Conservation (phyloP, 1,140 invertebrate genomes). For the Mactra quadrangularis region DNA sequence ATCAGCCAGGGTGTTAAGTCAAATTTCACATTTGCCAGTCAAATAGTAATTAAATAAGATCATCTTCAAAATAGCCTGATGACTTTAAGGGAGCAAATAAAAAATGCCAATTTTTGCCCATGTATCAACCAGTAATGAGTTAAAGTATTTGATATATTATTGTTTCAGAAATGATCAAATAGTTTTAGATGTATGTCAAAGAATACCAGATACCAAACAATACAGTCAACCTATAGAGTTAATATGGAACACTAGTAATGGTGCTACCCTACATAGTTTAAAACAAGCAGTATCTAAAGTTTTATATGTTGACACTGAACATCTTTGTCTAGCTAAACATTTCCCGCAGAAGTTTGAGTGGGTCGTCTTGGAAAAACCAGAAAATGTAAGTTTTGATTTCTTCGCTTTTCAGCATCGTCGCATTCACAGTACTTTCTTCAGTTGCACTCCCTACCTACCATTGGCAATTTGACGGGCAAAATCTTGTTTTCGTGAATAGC, state of each 20-base stretch:
- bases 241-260: constrained; percentile 75
- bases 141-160: too few relatives aligned
- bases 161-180: constrained; percentile 69
- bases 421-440: not conserved
- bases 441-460: not conserved
- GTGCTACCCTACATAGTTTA: constrained; percentile 65
- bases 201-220: constrained; percentile 69
- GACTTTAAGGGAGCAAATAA: too few relatives aligned
- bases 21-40: too few relatives aligned
- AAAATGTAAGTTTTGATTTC: not conserved
- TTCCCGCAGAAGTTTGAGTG: constrained; percentile 75
- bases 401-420: not conserved
- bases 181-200: constrained; percentile 68
- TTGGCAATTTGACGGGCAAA: too few relatives aligned
- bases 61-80: too few relatives aligned
- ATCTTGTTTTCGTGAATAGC: too few relatives aligned
- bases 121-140: too few relatives aligned
- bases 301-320: constrained; percentile 70
- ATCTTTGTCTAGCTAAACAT: constrained; percentile 78
- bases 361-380: constrained; percentile 66
- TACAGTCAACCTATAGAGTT: constrained; percentile 72
- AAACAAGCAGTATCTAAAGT: constrained; percentile 67
- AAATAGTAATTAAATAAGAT: too few relatives aligned
- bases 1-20: too few relatives aligned
- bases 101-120: too few relatives aligned